These are phyloP conservation scores for Phyllopteryx taeniolatus DNA, from an alignment of 2,113 vertebrate genomes.

Conservation along the genomic window DNA sequence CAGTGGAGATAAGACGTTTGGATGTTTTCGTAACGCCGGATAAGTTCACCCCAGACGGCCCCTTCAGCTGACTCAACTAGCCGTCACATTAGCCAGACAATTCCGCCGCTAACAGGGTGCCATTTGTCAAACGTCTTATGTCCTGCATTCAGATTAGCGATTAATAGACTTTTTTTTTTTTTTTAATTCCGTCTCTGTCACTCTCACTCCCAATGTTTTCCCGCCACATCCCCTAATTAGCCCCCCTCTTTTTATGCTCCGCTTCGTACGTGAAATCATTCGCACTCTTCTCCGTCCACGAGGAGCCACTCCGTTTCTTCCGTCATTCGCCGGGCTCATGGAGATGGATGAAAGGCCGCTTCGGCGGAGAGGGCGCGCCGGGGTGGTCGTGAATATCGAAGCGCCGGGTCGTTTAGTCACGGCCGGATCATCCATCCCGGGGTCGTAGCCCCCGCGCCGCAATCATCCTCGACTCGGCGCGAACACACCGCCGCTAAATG, in stretches of 20 bases:
- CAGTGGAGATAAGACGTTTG: neutral
- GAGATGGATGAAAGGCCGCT: conserved; percentile 65
- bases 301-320: conserved; percentile 39
- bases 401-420: conserved; percentile 64
- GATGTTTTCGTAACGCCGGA: neutral
- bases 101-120: conserved; percentile 32
- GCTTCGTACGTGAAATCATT: conserved; percentile 44
- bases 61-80: conserved; percentile 27
- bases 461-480: conserved; percentile 5
- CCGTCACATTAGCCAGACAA: conserved; percentile 49
- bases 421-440: conserved; percentile 55
- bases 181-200: conserved; percentile 32
- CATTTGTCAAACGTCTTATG: conserved; percentile 49
- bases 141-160: conserved; percentile 37
- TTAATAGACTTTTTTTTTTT: conserved; percentile 52
- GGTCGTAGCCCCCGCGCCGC: conserved; percentile 12
- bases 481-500: conserved; percentile 50
- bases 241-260: conserved; percentile 33
- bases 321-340: conserved; percentile 58
- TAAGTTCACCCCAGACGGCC: conserved; percentile 33
- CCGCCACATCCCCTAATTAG: conserved; percentile 56
- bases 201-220: conserved; percentile 21
- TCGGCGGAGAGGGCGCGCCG: conserved; percentile 41
- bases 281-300: conserved; percentile 13
- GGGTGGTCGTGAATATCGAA: conserved; percentile 49